phyloP scores from a whole-genome alignment of 2,113 vertebrate species.

The Agapornis roseicollis region DNA sequence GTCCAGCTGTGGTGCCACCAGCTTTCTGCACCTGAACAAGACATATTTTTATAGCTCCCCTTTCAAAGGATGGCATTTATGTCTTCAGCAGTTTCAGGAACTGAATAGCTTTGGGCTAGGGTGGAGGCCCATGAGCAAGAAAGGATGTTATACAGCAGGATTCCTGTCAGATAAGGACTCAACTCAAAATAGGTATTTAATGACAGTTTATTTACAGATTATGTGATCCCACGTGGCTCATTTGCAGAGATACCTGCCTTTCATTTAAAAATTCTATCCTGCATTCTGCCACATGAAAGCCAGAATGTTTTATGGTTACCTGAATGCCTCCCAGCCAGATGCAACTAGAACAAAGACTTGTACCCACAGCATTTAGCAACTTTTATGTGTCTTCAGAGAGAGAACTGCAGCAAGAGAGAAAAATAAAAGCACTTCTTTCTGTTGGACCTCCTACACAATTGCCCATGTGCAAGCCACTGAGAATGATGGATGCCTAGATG shows the following conservation, averaged over 20 bases:
- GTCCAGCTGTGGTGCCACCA: background rate
- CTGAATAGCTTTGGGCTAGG: background rate
- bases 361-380: background rate
- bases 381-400: background rate
- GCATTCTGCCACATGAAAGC: background rate
- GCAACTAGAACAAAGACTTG: background rate
- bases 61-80: background rate
- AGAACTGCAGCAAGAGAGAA: background rate
- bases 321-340: background rate
- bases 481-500: background rate
- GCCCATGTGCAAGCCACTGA: background rate
- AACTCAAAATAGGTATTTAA: background rate
- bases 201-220: background rate
- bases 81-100: background rate
- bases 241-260: background rate
- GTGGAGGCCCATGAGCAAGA: background rate
- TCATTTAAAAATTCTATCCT: background rate
- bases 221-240: background rate
- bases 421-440: background rate
- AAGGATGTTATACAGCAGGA: background rate
- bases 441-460: background rate
- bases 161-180: background rate
- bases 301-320: background rate
- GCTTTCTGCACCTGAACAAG: background rate
- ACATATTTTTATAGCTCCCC: fast-evolving